Percentiles rank a stretch among this genome's conserved stretches.
Evolutionary conservation across 2,113 vertebrate species (phyloP).

Genomic region (Ginglymostoma cirratum): DNA sequence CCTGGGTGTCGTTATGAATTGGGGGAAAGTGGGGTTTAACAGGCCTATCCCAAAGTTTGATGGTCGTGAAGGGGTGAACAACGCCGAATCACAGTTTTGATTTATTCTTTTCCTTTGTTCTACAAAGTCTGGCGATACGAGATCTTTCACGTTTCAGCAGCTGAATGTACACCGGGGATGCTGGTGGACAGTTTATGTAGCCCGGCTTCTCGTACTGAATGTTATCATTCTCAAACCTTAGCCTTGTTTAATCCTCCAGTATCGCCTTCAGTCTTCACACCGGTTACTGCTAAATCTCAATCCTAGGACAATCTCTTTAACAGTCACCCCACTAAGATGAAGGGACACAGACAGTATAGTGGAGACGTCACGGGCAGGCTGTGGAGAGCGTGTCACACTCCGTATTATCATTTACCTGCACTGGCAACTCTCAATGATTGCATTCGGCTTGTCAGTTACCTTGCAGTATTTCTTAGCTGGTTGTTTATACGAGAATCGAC

Average conservation of each 20-base stretch:
- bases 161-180: neutral
- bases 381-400: neutral
- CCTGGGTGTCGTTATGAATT: neutral
- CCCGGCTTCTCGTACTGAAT: neutral
- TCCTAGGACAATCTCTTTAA: neutral
- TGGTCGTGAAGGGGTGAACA: neutral
- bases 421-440: too few species aligned
- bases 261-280: neutral
- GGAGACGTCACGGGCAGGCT: too few species aligned
- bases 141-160: neutral
- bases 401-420: neutral
- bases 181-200: neutral
- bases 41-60: too few species aligned
- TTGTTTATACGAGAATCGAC: neutral
- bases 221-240: constrained; percentile 8
- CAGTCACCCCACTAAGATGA: neutral
- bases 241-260: neutral
- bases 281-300: neutral
- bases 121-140: neutral
- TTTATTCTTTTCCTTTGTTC: neutral
- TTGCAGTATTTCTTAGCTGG: neutral
- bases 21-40: neutral
- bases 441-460: neutral
- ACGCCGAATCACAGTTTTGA: neutral
- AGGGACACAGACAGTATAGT: neutral